Evolutionary conservation across 1,140 invertebrate genomes (phyloP), one percentile per base, ranked within the genome.

Genomic region (Oreohelix idahoensis): DNA sequence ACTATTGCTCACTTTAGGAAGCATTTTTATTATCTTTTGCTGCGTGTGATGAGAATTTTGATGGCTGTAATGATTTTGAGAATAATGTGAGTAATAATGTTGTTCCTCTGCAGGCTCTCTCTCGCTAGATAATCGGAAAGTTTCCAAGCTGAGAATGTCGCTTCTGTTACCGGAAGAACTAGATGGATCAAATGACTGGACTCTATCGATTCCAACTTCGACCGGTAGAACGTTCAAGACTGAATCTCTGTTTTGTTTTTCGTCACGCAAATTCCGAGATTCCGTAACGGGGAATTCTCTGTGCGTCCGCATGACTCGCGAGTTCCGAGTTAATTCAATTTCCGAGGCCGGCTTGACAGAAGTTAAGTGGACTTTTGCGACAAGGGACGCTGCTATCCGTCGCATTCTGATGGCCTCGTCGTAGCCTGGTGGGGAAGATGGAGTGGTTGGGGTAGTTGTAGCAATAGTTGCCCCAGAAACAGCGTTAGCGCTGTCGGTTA

Each of bases 381-480:
- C n/a, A n/a, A 11, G 20, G 29, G 77, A 49, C 1, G 58, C 20
- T 11, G 45, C 38, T 26, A 79, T 38, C 4, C 32, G 77, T 39
- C 36, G 1, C 77, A 79, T 79, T 29, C 8, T 79, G 5, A 81
- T 49, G 20, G 79, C 79, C 8, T 45, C 66, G 0, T 71, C 79
- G 66, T 81, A 81, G 69, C 23, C 35, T 32, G 79, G 79, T 17
- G 79, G 79, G 11, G 79, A 49, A 8, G 79, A 26, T 32, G 66
- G 69, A 17, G 36, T 45, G 26, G 39, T 45, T 26, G 66, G n/a
- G 5, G 36, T 39, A 2, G 75, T 36, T 1, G 45, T 26, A 5
- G 73, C 4, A 10, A 42, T 17, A 17, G 38, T 39, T 1, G 38
- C 36, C 23, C 4, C 38, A 49, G 8, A 10, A 39, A 49, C 71